These are phyloP conservation scores for Archilochus colubris DNA, from an alignment of 2,113 vertebrate genomes.

Conservation along the genomic window DNA sequence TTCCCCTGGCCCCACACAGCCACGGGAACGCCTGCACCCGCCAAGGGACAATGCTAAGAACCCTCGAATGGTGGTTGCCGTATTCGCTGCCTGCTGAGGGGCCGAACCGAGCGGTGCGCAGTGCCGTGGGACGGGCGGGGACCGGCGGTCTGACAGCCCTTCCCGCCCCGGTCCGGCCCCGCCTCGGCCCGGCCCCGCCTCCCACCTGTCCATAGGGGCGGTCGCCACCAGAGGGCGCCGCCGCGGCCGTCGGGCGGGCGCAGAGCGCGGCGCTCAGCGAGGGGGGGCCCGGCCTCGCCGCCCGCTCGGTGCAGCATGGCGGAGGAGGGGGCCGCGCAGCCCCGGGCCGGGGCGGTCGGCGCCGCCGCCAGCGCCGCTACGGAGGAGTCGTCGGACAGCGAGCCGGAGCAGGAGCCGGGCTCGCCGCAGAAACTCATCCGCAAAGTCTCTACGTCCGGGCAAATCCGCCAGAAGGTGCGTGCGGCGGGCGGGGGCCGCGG, in stretches of 20 bases:
- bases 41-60: background rate
- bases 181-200: background rate
- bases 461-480: constrained; percentile 94
- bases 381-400: constrained; percentile 94
- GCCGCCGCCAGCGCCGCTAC: constrained; percentile 76
- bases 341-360: constrained; percentile 60
- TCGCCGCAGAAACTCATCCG: constrained; percentile 93
- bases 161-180: background rate
- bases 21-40: rapidly evolving
- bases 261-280: background rate
- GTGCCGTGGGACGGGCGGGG: background rate
- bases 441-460: constrained; percentile 94
- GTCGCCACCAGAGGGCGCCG: background rate
- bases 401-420: constrained; percentile 91
- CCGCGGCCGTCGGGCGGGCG: background rate
- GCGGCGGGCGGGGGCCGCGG: constrained; percentile 47
- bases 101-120: too few species aligned
- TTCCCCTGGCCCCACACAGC: background rate
- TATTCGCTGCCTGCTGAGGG: too few species aligned
- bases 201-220: background rate
- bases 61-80: too few species aligned
- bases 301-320: constrained; percentile 45
- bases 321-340: constrained; percentile 48
- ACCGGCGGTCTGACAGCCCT: background rate
- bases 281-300: background rate